phyloP scores from a whole-genome alignment of 1,140 invertebrate genomes.

The Adoxophyes honmai region DNA sequence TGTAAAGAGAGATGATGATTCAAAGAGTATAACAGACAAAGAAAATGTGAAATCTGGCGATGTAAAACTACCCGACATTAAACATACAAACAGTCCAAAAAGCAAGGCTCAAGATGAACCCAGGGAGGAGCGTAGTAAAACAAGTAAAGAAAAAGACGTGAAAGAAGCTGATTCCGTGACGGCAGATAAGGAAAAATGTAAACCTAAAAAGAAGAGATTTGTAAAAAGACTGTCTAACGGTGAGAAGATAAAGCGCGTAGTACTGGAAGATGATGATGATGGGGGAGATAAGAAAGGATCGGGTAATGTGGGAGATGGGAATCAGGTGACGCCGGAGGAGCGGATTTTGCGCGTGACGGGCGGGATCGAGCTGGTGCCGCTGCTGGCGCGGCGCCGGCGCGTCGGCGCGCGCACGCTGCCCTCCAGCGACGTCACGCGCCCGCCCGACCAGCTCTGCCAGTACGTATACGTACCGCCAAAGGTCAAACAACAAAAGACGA shows the following conservation, averaged over 20 bases:
- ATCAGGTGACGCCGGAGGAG: slow-evolving; percentile 67
- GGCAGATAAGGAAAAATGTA: slow-evolving; percentile 34
- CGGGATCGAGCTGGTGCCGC: slow-evolving; percentile 83
- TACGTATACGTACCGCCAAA: slow-evolving; percentile 53
- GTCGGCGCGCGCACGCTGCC: slow-evolving; percentile 65
- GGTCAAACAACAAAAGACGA: slow-evolving; percentile 10
- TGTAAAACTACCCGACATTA: slow-evolving; percentile 57
- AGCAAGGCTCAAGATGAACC: slow-evolving; percentile 19
- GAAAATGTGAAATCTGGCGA: slow-evolving; percentile 41
- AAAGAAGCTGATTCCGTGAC: slow-evolving; percentile 22
- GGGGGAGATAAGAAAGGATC: slow-evolving; percentile 1
- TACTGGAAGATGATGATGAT: slow-evolving; percentile 29
- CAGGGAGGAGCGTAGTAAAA: slow-evolving; percentile 22
- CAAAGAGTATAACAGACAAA: slow-evolving; percentile 31
- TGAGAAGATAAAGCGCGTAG: slow-evolving; percentile 36
- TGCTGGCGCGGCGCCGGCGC: slow-evolving; percentile 78
- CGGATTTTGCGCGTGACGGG: slow-evolving; percentile 74
- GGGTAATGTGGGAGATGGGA: slow-evolving; percentile 41
- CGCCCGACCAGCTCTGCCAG: slow-evolving; percentile 60
- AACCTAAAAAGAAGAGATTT: slow-evolving; percentile 46
- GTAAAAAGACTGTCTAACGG: slow-evolving; percentile 56
- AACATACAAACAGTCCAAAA: slow-evolving; percentile 24
- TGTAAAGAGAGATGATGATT: slow-evolving; percentile 67
- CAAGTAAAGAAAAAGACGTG: slow-evolving; percentile 21
- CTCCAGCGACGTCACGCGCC: slow-evolving; percentile 80